phyloP scores from a whole-genome alignment of 2,888 invertebrate species.

The Ormyrus thymus region DNA sequence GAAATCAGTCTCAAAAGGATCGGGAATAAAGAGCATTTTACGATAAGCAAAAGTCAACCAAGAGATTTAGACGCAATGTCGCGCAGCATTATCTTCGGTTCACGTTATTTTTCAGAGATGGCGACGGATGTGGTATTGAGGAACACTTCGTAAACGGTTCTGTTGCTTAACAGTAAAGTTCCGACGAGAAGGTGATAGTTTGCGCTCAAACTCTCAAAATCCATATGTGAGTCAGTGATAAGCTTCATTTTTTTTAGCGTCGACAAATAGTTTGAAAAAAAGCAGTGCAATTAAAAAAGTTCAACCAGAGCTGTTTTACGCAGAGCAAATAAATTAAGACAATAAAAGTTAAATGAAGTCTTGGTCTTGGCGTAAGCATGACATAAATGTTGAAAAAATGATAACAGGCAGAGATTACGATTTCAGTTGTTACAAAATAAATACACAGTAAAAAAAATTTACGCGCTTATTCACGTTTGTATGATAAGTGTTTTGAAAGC shows the following conservation, averaged over 20 bases:
- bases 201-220: slow-evolving; percentile 12
- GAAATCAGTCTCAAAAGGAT: slow-evolving; percentile 2
- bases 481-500: background rate
- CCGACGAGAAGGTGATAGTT: slow-evolving; percentile 27
- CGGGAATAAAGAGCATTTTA: background rate
- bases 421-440: slow-evolving; percentile 45
- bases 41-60: background rate
- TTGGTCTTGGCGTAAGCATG: background rate
- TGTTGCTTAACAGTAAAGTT: slow-evolving; percentile 42
- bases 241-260: background rate
- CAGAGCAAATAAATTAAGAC: too few relatives aligned
- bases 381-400: slow-evolving; percentile 49
- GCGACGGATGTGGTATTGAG: background rate
- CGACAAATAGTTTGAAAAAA: too few relatives aligned
- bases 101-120: background rate
- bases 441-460: slow-evolving; percentile 39
- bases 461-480: slow-evolving; percentile 8
- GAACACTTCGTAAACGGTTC: slow-evolving; percentile 1
- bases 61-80: slow-evolving; percentile 2
- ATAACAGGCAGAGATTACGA: slow-evolving; percentile 46
- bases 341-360: too few relatives aligned
- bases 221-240: slow-evolving; percentile 46
- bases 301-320: too few relatives aligned
- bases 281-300: too few relatives aligned
- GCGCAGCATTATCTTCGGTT: slow-evolving; percentile 7